phyloP scores from a whole-genome alignment of 1,140 invertebrate species.

The Drosophila nasuta region DNA sequence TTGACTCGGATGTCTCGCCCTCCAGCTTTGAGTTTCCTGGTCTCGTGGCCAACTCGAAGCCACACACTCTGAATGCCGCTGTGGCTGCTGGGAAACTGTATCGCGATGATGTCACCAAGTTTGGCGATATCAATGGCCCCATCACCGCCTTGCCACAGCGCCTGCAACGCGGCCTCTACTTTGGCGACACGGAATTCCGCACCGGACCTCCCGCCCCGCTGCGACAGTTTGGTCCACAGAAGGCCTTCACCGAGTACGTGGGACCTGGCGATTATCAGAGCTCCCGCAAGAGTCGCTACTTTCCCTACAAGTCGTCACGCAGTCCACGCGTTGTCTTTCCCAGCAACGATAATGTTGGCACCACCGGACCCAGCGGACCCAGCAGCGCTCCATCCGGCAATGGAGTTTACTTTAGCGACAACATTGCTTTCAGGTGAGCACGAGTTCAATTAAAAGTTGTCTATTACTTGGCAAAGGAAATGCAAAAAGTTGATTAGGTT shows the following conservation, averaged over 20 bases:
- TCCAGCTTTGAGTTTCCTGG: constrained; percentile 79
- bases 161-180: constrained; percentile 71
- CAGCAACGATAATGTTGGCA: constrained; percentile 85
- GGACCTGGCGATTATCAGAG: constrained; percentile 67
- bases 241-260: constrained; percentile 79
- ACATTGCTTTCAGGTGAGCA: constrained; percentile 86
- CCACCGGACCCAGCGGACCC: constrained; percentile 72
- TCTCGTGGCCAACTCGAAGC: constrained; percentile 72
- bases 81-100: constrained; percentile 64
- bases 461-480: background rate
- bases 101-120: constrained; percentile 84
- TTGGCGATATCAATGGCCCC: constrained; percentile 82
- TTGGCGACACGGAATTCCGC: constrained; percentile 74
- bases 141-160: constrained; percentile 78
- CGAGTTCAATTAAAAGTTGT: background rate
- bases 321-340: constrained; percentile 87
- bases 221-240: constrained; percentile 74
- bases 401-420: constrained; percentile 85
- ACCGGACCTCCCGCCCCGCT: constrained; percentile 60
- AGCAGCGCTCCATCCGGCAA: constrained; percentile 72
- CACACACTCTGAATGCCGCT: constrained; percentile 66
- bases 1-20: constrained; percentile 60
- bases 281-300: constrained; percentile 77
- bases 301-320: constrained; percentile 84
- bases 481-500: background rate